Evolutionary conservation across 2,113 vertebrate genomes (phyloP).

Genomic region (Morone chrysops): DNA sequence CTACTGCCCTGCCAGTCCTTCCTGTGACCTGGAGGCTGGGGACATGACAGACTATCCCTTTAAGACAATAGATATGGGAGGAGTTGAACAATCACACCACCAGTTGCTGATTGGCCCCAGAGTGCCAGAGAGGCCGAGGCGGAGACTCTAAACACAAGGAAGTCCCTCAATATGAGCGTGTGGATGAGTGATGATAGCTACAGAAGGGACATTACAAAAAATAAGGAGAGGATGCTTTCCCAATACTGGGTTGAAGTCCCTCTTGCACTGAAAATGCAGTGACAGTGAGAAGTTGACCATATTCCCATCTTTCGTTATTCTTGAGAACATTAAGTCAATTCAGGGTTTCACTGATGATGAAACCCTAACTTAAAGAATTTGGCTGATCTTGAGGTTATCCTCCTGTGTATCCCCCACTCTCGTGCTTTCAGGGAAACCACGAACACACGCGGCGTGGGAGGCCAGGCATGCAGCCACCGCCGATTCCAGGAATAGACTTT

Average conservation of each 20-base stretch:
- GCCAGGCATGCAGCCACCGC: conserved; percentile 9
- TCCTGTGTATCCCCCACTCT: neutral
- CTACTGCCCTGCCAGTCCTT: conserved; percentile 2
- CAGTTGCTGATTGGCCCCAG: conserved; percentile 68
- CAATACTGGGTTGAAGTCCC: neutral
- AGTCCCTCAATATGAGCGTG: conserved; percentile 13
- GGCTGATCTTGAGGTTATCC: neutral
- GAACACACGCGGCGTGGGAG: neutral
- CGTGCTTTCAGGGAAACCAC: neutral
- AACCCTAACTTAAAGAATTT: neutral
- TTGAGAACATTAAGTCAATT: neutral
- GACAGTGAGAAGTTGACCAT: neutral
- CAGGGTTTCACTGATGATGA: neutral
- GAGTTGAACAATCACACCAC: conserved; percentile 78
- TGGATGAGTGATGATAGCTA: conserved; percentile 7
- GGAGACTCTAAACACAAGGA: conserved; percentile 39
- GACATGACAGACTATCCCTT: conserved; percentile 64
- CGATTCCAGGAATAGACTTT: conserved; percentile 39
- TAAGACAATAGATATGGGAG: conserved; percentile 77
- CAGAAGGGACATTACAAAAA: neutral
- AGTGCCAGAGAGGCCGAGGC: conserved; percentile 11
- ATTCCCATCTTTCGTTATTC: neutral
- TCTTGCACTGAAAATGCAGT: neutral
- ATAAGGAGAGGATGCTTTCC: conserved; percentile 5
- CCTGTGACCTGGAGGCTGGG: conserved; percentile 29